Evolutionary conservation across 2,113 vertebrate species (phyloP).

Genomic region (Phylloscopus whistleri): DNA sequence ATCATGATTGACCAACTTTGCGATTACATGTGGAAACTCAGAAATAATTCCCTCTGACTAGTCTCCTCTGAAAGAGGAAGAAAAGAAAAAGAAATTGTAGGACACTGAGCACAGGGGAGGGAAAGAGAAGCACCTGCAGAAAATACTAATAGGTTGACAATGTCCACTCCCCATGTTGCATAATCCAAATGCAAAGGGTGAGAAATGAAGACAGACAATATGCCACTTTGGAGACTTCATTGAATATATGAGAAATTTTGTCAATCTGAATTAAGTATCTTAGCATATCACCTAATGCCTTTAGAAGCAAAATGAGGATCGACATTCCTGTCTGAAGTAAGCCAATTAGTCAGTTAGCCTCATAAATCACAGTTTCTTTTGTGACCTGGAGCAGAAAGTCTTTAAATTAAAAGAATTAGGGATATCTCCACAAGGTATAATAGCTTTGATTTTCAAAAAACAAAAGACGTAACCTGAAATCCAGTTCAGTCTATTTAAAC

Average conservation of each 20-base stretch:
- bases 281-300: neutral
- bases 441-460: neutral
- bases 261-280: neutral
- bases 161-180: neutral
- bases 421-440: neutral
- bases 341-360: neutral
- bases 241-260: slow-evolving; percentile 8
- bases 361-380: slow-evolving; percentile 40
- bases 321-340: neutral
- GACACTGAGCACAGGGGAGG: neutral
- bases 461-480: neutral
- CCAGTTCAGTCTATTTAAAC: neutral
- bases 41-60: neutral
- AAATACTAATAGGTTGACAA: neutral
- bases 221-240: neutral
- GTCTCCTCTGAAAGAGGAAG: neutral
- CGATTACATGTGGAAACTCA: neutral
- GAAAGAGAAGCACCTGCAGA: neutral
- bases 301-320: slow-evolving; percentile 36
- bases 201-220: slow-evolving; percentile 16
- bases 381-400: neutral
- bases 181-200: slow-evolving; percentile 24
- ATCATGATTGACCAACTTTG: neutral
- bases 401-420: slow-evolving; percentile 26
- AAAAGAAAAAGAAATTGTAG: neutral